phyloP scores from a whole-genome alignment of 2,888 invertebrate genomes.

The Lutraria lutraria region DNA sequence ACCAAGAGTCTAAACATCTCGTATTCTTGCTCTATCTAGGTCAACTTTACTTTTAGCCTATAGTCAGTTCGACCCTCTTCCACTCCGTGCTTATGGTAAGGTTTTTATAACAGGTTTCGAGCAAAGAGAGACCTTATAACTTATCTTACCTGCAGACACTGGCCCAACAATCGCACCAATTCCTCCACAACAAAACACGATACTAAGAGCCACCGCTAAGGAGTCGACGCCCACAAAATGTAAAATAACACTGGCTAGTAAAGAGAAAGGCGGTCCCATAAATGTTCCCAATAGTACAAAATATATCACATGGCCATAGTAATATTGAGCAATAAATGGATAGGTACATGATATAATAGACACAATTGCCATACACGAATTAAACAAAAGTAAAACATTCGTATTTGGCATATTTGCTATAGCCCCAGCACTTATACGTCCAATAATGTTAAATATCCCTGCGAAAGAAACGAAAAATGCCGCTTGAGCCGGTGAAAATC shows the following conservation, averaged over 20 bases:
- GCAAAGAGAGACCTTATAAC: too few relatives aligned
- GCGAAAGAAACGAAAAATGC: slow-evolving; percentile 52
- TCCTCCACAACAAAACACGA: slow-evolving; percentile 40
- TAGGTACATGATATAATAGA: slow-evolving; percentile 33
- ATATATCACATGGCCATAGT: slow-evolving; percentile 33
- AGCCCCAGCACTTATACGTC: slow-evolving; percentile 45
- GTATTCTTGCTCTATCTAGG: too few relatives aligned
- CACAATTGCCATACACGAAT: slow-evolving; percentile 33
- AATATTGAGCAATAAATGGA: slow-evolving; percentile 43
- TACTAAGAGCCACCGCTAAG: slow-evolving; percentile 31
- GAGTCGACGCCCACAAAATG: slow-evolving; percentile 38
- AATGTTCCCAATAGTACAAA: slow-evolving; percentile 32
- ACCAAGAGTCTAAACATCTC: too few relatives aligned
- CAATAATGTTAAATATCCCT: slow-evolving; percentile 45
- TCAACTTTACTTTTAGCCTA: too few relatives aligned
- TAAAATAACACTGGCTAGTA: slow-evolving; percentile 33
- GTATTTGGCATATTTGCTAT: slow-evolving; percentile 48
- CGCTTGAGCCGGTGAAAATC: slow-evolving; percentile 35
- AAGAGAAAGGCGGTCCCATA: slow-evolving; percentile 31
- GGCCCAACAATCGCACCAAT: slow-evolving; percentile 42
- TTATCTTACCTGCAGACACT: slow-evolving; percentile 41
- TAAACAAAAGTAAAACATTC: slow-evolving; percentile 41
- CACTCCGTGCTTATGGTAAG: too few relatives aligned
- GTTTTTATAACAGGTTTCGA: too few relatives aligned
- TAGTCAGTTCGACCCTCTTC: too few relatives aligned